These are phyloP conservation scores for Chelidonichthys spinosus DNA, from an alignment of 2,797 vertebrate species.

Conservation along the genomic window DNA sequence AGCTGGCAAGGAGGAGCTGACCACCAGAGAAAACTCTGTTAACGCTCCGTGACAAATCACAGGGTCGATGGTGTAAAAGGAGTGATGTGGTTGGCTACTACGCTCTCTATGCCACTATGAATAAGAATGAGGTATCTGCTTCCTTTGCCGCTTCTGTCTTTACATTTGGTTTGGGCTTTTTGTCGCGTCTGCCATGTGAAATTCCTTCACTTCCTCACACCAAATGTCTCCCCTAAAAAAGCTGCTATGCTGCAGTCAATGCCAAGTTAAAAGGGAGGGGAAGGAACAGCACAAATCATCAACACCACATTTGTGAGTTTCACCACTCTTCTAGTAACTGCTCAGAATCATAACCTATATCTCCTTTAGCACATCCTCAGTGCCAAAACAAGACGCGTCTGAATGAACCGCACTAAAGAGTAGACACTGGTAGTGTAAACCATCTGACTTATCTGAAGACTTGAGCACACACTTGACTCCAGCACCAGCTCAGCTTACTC, in stretches of 20 bases:
- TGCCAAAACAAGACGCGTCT: slow-evolving; percentile 6
- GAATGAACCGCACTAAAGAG: background rate
- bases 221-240: slow-evolving; percentile 55
- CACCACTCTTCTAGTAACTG: slow-evolving; percentile 12
- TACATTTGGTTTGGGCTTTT: slow-evolving; percentile 59
- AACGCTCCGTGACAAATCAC: slow-evolving; percentile 64
- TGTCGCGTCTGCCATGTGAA: slow-evolving; percentile 50
- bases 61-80: slow-evolving; percentile 60
- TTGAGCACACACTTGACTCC: slow-evolving; percentile 43
- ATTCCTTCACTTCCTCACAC: slow-evolving; percentile 57
- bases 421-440: background rate
- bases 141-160: slow-evolving; percentile 49
- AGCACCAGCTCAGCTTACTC: slow-evolving; percentile 37
- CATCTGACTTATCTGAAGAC: slow-evolving; percentile 24
- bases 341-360: slow-evolving; percentile 13
- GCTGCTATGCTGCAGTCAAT: slow-evolving; percentile 35
- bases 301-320: slow-evolving; percentile 35
- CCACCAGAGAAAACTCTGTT: slow-evolving; percentile 60
- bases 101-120: slow-evolving; percentile 59
- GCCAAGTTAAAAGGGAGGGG: slow-evolving; percentile 48
- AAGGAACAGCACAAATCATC: slow-evolving; percentile 38
- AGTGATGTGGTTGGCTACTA: slow-evolving; percentile 50
- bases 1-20: slow-evolving; percentile 52
- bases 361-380: background rate
- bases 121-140: slow-evolving; percentile 58